Conservation (phyloP, 2,797 vertebrate species). For the Silurus aristotelis region DNA sequence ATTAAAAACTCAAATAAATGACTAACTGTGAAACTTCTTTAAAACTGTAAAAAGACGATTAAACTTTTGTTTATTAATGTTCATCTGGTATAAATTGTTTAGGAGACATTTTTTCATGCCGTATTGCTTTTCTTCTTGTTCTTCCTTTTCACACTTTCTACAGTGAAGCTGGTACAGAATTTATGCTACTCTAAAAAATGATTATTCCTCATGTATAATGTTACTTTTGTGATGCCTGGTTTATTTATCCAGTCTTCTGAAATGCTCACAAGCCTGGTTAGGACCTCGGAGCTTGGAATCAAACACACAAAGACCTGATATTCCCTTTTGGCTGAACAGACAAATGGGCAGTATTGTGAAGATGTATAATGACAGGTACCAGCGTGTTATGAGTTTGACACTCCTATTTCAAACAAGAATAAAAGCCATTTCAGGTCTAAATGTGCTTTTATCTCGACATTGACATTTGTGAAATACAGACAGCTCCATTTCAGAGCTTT, state of each 20-base stretch:
- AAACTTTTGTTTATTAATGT: neutral
- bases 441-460: conserved; percentile 48
- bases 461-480: conserved; percentile 53
- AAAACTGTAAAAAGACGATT: neutral
- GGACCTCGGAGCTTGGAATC: neutral
- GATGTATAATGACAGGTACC: conserved; percentile 49
- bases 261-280: conserved; percentile 4
- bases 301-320: conserved; percentile 37
- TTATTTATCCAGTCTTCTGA: neutral
- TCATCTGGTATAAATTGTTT: neutral
- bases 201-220: neutral
- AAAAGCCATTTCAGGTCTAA: conserved; percentile 46
- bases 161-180: neutral
- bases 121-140: neutral
- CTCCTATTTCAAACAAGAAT: conserved; percentile 44
- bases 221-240: too few relatives aligned
- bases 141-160: neutral
- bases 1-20: neutral
- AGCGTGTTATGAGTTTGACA: conserved; percentile 36
- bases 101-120: neutral
- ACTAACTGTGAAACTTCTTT: neutral
- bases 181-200: neutral
- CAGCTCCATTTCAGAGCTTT: conserved; percentile 28
- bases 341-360: conserved; percentile 45
- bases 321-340: conserved; percentile 21